A percentile compares a stretch with the other conserved stretches of the same genome.
Conservation (phyloP, 1,140 invertebrate species). For the Brevipalpus yothersi region DNA sequence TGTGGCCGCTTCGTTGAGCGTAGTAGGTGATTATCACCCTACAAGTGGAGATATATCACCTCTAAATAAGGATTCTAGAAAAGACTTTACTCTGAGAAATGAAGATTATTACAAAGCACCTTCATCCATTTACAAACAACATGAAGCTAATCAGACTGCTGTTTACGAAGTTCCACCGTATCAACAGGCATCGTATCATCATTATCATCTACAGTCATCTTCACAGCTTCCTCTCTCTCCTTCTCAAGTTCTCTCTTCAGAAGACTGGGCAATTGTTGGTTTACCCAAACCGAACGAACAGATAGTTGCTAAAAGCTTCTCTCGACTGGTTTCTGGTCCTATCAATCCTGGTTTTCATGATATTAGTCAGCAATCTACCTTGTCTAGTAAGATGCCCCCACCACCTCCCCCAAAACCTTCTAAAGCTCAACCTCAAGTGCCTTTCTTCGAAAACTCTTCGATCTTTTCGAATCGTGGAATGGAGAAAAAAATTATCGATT, state of each 20-base stretch:
- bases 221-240: not conserved
- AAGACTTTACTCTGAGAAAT: conserved; percentile 8
- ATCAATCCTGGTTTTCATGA: too few relatives aligned
- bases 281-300: not conserved
- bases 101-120: conserved; percentile 13
- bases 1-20: not conserved
- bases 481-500: too few relatives aligned
- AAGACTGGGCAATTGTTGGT: conserved; percentile 22
- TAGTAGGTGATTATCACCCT: not conserved
- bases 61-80: not conserved
- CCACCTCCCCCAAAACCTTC: not conserved
- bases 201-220: not conserved
- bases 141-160: not conserved
- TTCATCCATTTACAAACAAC: conserved; percentile 9
- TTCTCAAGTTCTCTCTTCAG: not conserved
- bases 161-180: too few relatives aligned
- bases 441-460: too few relatives aligned
- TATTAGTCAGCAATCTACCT: too few relatives aligned
- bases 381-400: not conserved
- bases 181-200: not conserved
- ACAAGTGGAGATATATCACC: not conserved
- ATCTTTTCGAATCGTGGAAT: too few relatives aligned
- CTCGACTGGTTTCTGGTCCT: too few relatives aligned
- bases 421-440: too few relatives aligned
- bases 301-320: too few relatives aligned